Conservation (phyloP, 1,140 invertebrate species). For the Penaeus chinensis region DNA sequence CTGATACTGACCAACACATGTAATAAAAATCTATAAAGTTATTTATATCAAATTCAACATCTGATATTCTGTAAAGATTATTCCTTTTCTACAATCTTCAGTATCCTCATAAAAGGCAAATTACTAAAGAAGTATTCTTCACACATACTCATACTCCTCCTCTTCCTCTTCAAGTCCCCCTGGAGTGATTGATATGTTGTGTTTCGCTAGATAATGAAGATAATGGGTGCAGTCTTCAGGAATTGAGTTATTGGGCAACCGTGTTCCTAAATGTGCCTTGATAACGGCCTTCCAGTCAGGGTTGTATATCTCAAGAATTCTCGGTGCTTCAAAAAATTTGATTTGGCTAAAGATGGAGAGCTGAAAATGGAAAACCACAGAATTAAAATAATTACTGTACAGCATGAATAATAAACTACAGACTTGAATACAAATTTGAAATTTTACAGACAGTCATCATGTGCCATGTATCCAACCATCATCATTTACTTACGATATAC, state of each 20-base stretch:
- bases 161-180: conserved; percentile 4
- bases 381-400: not conserved
- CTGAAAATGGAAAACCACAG: not conserved
- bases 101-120: too few relatives aligned
- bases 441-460: too few relatives aligned
- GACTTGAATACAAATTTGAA: not conserved
- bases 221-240: conserved; percentile 59
- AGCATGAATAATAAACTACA: not conserved
- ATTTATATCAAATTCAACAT: too few relatives aligned
- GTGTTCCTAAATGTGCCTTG: conserved; percentile 34
- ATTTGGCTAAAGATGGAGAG: conserved; percentile 52
- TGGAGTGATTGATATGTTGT: conserved; percentile 30
- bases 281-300: conserved; percentile 18
- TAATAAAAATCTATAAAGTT: too few relatives aligned
- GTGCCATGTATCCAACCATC: not conserved
- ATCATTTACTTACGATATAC: not conserved
- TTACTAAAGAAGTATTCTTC: too few relatives aligned
- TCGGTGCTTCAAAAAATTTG: conserved; percentile 43
- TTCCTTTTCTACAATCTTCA: too few relatives aligned
- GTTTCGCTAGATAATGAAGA: conserved; percentile 37
- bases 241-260: conserved; percentile 31
- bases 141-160: conserved; percentile 35
- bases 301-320: conserved; percentile 38
- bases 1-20: not conserved
- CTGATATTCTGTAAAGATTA: too few relatives aligned